Base-by-base conservation (phyloP, 2,797 vertebrate species). In the Smutsia temminckii region DNA sequence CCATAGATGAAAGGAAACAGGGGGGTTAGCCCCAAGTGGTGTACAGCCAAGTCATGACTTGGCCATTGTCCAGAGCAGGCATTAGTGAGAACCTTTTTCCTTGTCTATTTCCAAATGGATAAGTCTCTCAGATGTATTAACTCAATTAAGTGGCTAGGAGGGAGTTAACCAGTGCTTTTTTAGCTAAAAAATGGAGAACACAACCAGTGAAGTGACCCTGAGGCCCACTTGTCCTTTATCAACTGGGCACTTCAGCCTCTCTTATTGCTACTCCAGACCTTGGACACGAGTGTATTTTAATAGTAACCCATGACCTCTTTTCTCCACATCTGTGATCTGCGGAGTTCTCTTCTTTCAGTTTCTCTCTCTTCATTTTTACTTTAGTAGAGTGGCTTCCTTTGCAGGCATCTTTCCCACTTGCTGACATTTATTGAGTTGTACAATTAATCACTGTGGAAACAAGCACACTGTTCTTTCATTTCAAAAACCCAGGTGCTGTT, bases 361-460 rank as follows among this genome's bases (percentile, higher is more conserved):
- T 66, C 46, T 81, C 9, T 79, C 29, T 96, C 69, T 74, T 89
- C 40, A 21, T 86, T 89, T 89, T 63, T 88, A 61, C 84, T 79
- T 91, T 89, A 85, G 91, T 80, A 74, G 0, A 53, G 68, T 20
- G 37, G 89, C 34, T 29, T 77, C 88, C 5, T 53, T 57, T 68
- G 29, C 3, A 63, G 79, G 46, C 2, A 6, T 80, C 85, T 77
- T 96, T 75, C 46, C 71, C n/a, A 42, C 13, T 1, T 87, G 46
- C 89, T 85, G 84, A 86, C 72, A 83, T 87, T 69, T 42, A 93
- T 2, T 59, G 69, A 97, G 27, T 49, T 64, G 51, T 51, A 63
- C 64, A 80, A 81, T 88, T 79, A 95, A 88, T 93, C 51, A 57
- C 29, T 37, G 25, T 74, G 75, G 81, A 94, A 96, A 90, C 68